Conservation (phyloP, 1,140 invertebrate species). For the Pissodes strobi region DNA sequence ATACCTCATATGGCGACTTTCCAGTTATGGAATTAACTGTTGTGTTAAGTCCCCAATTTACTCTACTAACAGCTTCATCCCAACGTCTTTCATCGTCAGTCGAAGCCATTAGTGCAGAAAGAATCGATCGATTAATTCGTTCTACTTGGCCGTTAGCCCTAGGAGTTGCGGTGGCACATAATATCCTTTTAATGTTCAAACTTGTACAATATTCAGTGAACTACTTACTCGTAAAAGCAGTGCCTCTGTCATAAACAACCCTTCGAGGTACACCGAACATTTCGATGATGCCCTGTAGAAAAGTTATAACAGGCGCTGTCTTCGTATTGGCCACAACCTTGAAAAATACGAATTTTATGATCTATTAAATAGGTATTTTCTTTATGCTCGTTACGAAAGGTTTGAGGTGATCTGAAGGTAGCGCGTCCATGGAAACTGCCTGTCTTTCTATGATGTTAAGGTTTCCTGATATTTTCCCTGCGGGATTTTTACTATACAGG, state of each 20-base stretch:
- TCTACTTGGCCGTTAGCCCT: too few species aligned
- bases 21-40: background rate
- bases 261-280: background rate
- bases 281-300: background rate
- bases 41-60: background rate
- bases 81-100: too few species aligned
- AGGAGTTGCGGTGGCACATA: too few species aligned
- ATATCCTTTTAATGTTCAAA: background rate
- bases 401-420: background rate
- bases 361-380: too few species aligned
- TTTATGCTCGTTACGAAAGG: background rate
- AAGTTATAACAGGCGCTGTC: background rate
- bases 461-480: slow-evolving; percentile 6
- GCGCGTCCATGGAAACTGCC: background rate
- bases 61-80: too few species aligned
- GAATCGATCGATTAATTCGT: background rate
- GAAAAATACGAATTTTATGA: background rate
- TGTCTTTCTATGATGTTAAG: background rate
- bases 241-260: background rate
- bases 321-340: background rate
- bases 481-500: background rate
- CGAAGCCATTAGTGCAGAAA: too few species aligned
- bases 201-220: background rate
- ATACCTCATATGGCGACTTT: too few species aligned
- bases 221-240: background rate